A percentile compares a stretch with the other conserved stretches of the same genome.
phyloP scores from a whole-genome alignment of 2,888 invertebrate genomes.

The Pandemis corylana region DNA sequence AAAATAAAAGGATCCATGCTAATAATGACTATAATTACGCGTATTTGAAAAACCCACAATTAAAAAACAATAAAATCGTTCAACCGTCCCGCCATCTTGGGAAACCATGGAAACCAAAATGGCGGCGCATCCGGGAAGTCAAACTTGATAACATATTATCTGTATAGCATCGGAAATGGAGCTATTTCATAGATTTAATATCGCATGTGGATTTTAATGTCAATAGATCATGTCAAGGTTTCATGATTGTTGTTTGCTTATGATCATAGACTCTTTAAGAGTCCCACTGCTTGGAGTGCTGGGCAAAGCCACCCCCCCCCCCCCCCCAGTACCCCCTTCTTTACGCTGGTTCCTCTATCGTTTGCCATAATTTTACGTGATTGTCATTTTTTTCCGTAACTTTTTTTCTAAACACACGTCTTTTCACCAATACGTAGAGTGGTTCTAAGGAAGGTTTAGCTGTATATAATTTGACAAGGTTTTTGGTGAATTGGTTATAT shows the following conservation, averaged over 20 bases:
- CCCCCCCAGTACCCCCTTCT: no score
- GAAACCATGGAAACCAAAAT: constrained; percentile 36
- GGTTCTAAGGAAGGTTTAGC: no score
- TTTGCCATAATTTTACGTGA: neutral
- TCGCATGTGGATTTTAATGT: neutral
- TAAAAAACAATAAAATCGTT: constrained; percentile 28
- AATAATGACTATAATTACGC: neutral
- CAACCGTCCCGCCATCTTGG: constrained; percentile 29
- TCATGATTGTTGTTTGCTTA: neutral
- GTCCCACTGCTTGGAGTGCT: no score
- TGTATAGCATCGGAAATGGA: constrained; percentile 6
- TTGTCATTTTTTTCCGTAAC: no score
- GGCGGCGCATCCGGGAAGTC: constrained; percentile 33
- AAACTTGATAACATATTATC: constrained; percentile 27
- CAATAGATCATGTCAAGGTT: constrained; percentile 11
- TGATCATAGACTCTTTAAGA: no score
- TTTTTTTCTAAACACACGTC: no score
- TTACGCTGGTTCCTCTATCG: no score
- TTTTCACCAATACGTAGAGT: no score
- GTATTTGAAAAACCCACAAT: constrained; percentile 6
- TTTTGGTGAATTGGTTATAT: no score
- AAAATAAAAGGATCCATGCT: neutral
- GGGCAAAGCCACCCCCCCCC: no score
- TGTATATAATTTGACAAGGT: no score
- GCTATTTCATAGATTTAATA: constrained; percentile 18